Evolutionary conservation across 2,113 vertebrate species (phyloP).

Genomic region (Hystrix brachyura): DNA sequence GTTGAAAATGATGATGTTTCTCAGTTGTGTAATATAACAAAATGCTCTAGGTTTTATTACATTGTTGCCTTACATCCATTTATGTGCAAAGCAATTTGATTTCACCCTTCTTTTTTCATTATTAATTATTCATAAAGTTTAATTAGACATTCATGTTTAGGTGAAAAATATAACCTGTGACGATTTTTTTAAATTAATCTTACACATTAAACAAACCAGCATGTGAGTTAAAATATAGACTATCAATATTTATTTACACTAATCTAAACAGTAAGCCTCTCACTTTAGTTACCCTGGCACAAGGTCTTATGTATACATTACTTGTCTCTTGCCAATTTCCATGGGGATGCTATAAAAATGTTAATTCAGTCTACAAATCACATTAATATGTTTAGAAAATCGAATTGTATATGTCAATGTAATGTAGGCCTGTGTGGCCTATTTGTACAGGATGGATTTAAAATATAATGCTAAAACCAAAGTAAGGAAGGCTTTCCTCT

Average conservation of each 20-base stretch:
- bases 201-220: background rate
- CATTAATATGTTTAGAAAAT: conserved; percentile 73
- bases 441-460: conserved; percentile 61
- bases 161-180: conserved; percentile 15
- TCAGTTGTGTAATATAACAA: conserved; percentile 50
- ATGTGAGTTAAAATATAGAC: conserved; percentile 1
- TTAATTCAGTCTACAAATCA: conserved; percentile 79
- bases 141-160: background rate
- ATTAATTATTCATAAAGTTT: background rate
- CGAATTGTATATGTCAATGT: conserved; percentile 57
- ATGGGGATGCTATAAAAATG: conserved; percentile 79
- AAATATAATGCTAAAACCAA: conserved; percentile 43
- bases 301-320: conserved; percentile 39
- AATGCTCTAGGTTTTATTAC: background rate
- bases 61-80: background rate
- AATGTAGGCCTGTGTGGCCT: conserved; percentile 43
- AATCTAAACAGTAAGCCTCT: conserved; percentile 6
- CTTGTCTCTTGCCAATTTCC: conserved; percentile 67
- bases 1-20: conserved; percentile 55
- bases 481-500: background rate
- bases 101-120: conserved; percentile 20
- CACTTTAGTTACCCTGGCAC: conserved; percentile 3
- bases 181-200: background rate
- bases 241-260: conserved; percentile 36
- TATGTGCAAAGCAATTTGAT: background rate